A percentile compares a stretch with the other conserved stretches of the same genome.
These are phyloP conservation scores for Gymnorhina tibicen DNA, from an alignment of 2,113 vertebrate species.

Conservation along the genomic window DNA sequence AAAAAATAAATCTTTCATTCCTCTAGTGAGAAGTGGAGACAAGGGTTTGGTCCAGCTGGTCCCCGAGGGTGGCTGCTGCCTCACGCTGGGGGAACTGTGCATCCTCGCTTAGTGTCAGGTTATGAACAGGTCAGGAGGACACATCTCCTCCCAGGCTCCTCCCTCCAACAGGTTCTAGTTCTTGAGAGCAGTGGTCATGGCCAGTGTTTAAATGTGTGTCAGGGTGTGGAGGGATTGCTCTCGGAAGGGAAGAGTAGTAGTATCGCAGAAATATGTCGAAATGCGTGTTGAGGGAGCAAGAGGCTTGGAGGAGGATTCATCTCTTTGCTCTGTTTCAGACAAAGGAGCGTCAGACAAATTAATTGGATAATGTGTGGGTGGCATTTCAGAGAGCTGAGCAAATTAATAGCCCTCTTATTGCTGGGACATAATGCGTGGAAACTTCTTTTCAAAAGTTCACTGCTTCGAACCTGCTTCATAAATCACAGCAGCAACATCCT, in stretches of 20 bases:
- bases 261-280: neutral
- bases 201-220: neutral
- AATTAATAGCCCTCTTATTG: neutral
- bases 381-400: neutral
- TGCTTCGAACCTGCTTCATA: neutral
- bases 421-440: neutral
- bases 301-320: neutral
- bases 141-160: neutral
- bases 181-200: neutral
- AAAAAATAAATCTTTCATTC: neutral
- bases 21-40: neutral
- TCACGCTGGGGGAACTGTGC: rapidly evolving
- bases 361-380: neutral
- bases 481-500: neutral
- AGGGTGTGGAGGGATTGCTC: neutral
- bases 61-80: rapidly evolving
- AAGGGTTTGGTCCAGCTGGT: neutral
- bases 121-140: neutral
- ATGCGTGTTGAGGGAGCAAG: neutral
- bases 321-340: neutral
- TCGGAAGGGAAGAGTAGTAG: rapidly evolving
- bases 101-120: rapidly evolving
- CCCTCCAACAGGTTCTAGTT: neutral
- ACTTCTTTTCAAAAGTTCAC: neutral
- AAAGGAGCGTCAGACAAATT: neutral